Percentiles rank a stretch among this genome's conserved stretches.
Evolutionary conservation across 2,113 vertebrate species (phyloP).

Genomic region (Platysteira castanea): DNA sequence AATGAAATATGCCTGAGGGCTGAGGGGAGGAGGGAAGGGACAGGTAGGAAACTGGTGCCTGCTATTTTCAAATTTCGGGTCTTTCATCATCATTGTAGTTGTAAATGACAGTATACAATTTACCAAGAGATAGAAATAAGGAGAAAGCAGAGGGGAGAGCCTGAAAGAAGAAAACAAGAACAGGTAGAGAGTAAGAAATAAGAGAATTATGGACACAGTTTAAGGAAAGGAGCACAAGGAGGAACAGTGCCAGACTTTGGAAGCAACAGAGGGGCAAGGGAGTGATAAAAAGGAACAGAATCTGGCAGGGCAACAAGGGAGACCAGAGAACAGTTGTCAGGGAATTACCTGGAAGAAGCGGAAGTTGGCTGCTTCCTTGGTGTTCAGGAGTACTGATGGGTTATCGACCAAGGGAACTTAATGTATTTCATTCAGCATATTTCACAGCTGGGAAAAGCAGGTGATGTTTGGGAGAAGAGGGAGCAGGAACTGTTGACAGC

Average conservation of each 20-base stretch:
- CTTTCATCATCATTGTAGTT: not conserved
- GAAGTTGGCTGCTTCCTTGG: not conserved
- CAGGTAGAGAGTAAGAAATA: not conserved
- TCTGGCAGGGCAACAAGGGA: not conserved
- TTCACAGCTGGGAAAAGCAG: not conserved
- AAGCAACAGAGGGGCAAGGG: not conserved
- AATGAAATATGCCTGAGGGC: not conserved
- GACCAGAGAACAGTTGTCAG: not conserved
- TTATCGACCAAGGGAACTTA: not conserved
- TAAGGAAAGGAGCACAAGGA: not conserved
- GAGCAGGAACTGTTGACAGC: not conserved
- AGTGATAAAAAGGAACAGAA: not conserved
- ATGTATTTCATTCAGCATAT: not conserved
- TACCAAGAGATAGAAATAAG: not conserved
- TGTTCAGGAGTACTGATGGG: not conserved
- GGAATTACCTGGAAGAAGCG: not conserved
- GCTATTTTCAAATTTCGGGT: not conserved
- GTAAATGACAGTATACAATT: not conserved
- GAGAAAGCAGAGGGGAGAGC: not conserved
- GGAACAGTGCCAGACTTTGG: not conserved
- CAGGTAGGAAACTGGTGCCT: not conserved
- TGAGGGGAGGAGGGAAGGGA: not conserved
- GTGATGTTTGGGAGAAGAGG: not conserved
- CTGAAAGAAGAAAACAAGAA: not conserved
- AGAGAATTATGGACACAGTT: not conserved